A percentile compares a stretch with the other conserved stretches of the same genome.
Conservation (phyloP, 2,888 invertebrate species). For the Caenorhabditis parvicauda region DNA sequence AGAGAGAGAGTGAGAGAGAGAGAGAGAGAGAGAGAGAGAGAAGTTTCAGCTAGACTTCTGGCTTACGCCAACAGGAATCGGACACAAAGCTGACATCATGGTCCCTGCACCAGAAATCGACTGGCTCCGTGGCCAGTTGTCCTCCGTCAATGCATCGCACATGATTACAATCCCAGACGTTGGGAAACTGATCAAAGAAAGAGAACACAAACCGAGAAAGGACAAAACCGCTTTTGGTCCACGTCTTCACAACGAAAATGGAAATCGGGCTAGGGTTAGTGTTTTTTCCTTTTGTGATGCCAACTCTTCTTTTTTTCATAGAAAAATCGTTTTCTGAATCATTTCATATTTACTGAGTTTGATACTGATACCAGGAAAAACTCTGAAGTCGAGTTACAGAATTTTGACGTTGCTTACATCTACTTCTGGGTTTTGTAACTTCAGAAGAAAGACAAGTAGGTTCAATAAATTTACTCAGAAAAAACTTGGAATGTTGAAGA, state of each 20-base stretch:
- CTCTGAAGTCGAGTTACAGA: too few relatives aligned
- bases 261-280: conserved; percentile 33
- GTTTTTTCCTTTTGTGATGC: not conserved
- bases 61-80: conserved; percentile 56
- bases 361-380: too few relatives aligned
- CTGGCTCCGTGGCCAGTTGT: conserved; percentile 70
- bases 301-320: not conserved
- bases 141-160: conserved; percentile 9
- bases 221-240: conserved; percentile 20
- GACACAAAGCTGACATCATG: conserved; percentile 70
- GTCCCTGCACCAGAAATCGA: conserved; percentile 71
- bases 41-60: conserved; percentile 60
- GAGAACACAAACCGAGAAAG: conserved; percentile 36
- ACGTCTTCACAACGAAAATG: conserved; percentile 38
- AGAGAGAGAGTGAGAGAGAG: too few relatives aligned
- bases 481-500: too few relatives aligned
- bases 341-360: not conserved
- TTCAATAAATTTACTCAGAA: too few relatives aligned
- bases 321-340: not conserved
- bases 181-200: conserved; percentile 65
- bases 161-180: conserved; percentile 69
- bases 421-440: too few relatives aligned
- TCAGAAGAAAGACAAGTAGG: too few relatives aligned
- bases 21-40: not conserved
- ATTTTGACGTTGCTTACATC: too few relatives aligned